Conservation (phyloP, 2,888 invertebrate genomes). For the Agrochola lychnidis region DNA sequence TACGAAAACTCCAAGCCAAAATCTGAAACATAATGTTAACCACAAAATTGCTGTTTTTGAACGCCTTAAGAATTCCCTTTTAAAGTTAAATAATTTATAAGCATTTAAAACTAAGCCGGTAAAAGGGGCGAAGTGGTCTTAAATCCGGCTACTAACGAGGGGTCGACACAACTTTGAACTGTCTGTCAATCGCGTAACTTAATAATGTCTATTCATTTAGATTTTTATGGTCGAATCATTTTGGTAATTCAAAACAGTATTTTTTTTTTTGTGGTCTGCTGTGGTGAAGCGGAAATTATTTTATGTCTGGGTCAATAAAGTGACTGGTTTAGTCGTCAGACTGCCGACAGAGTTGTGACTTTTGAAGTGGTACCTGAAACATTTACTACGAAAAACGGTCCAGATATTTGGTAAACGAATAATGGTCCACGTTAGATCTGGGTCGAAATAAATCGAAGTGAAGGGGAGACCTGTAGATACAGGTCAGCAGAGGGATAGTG, state of each 20-base stretch:
- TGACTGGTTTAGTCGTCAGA: too few species aligned
- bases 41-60: slow-evolving; percentile 49
- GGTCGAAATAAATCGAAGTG: too few species aligned
- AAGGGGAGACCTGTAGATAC: neutral
- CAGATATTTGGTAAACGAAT: neutral
- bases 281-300: neutral
- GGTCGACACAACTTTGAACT: slow-evolving; percentile 49
- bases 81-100: slow-evolving; percentile 58
- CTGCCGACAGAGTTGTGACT: too few species aligned
- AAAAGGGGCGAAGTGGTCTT: slow-evolving; percentile 46
- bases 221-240: neutral
- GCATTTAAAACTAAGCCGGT: slow-evolving; percentile 61
- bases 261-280: neutral
- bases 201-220: slow-evolving; percentile 18
- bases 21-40: slow-evolving; percentile 22
- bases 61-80: slow-evolving; percentile 45
- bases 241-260: neutral
- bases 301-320: too few species aligned
- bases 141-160: slow-evolving; percentile 50
- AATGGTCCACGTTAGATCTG: too few species aligned
- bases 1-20: neutral
- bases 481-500: neutral
- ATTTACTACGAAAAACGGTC: neutral
- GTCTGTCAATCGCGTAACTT: slow-evolving; percentile 45
- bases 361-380: neutral